phyloP scores from a whole-genome alignment of 2,113 vertebrate genomes.

The Nestor notabilis region DNA sequence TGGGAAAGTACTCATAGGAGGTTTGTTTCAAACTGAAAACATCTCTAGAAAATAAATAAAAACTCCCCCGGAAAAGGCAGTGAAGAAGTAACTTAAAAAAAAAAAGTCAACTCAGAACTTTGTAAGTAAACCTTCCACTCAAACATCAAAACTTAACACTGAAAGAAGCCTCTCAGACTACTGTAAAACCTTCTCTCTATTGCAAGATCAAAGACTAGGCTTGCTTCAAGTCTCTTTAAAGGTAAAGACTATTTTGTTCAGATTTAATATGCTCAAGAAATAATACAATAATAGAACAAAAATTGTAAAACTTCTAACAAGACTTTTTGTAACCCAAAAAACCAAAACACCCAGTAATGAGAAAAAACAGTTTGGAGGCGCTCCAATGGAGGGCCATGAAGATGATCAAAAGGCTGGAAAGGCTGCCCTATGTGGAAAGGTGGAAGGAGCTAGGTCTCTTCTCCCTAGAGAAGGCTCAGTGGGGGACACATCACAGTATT shows the following conservation, averaged over 20 bases:
- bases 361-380: not conserved
- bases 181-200: not conserved
- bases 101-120: not conserved
- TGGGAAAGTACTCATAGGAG: not conserved
- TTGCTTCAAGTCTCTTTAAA: not conserved
- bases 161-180: not conserved
- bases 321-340: not conserved
- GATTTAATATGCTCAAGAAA: not conserved
- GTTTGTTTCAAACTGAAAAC: not conserved
- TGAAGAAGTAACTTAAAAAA: not conserved
- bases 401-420: not conserved
- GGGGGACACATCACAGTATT: not conserved
- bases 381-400: not conserved
- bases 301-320: not conserved
- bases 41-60: not conserved
- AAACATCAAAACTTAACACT: not conserved
- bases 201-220: not conserved
- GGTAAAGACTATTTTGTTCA: not conserved
- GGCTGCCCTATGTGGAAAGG: not conserved
- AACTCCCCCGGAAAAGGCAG: not conserved
- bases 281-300: not conserved
- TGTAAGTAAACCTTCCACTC: not conserved
- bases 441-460: not conserved
- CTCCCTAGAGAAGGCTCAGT: not conserved
- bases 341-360: not conserved